These are phyloP conservation scores for Myotis yumanensis DNA, from an alignment of 2,113 vertebrate species.

Conservation along the genomic window DNA sequence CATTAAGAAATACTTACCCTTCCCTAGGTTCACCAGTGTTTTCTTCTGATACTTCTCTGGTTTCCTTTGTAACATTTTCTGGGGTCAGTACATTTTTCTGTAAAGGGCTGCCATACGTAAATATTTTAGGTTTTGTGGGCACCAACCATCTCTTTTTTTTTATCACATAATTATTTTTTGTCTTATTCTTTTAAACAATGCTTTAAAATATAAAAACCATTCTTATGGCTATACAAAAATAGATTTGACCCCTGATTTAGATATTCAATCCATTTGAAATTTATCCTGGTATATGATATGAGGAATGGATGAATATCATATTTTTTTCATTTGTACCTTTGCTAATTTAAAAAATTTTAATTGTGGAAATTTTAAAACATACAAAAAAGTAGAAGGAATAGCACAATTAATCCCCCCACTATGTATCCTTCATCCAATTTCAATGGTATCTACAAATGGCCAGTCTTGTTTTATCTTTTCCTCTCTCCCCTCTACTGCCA, in stretches of 20 bases:
- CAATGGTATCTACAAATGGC: background rate
- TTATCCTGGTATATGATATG: background rate
- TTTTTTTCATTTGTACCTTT: background rate
- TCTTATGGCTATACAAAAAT: background rate
- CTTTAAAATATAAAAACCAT: constrained; percentile 15
- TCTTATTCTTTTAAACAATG: background rate
- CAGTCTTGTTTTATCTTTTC: background rate
- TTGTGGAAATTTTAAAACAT: background rate
- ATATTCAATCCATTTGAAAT: background rate
- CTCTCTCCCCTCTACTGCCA: background rate
- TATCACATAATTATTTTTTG: background rate
- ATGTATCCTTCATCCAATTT: background rate
- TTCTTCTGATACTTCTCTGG: background rate
- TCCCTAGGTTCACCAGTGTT: background rate
- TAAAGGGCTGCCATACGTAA: background rate
- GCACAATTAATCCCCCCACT: background rate
- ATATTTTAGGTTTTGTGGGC: constrained; percentile 1
- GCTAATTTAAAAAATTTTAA: background rate
- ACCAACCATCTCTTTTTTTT: background rate
- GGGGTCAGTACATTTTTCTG: background rate
- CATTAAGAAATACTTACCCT: background rate
- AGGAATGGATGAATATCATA: background rate
- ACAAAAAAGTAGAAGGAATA: background rate
- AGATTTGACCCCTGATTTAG: background rate
- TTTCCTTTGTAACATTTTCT: background rate